Base-by-base conservation (phyloP, 2,113 vertebrate genomes). In the Tragelaphus buxtoni region DNA sequence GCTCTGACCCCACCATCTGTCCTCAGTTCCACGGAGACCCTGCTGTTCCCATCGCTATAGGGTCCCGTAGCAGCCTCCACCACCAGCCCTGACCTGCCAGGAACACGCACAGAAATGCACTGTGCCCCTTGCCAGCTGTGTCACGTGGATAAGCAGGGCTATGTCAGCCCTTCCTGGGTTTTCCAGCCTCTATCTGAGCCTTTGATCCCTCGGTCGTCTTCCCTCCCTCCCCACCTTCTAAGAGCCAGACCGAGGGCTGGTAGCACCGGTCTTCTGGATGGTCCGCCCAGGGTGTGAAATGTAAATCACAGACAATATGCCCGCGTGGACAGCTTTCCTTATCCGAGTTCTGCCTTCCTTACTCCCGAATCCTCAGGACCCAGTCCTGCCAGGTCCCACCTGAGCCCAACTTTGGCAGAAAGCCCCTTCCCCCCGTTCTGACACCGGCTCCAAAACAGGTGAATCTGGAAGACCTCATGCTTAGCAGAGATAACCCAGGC, bases 241-340 rank as follows among this genome's bases (percentile, higher is more conserved):
- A 22, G 30, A 79, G 56, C 28, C 60, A n/a, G 24, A 69, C 56
- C 39, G 4, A 65, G 42, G 18, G 16, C 72, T 12, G 1, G 9
- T 1, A 63, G 39, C 45, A 5, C 10, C 2, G 0, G n/a, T 24
- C 24, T 87, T 51, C 61, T 35, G 7, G 56, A 69, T 39, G 32
- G 32, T 88, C n/a, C 60, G 18, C 26, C 45, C 26, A 42, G 51
- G 22, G 20, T 1, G 2, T 2, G 5, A 88, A 24, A n/a, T 26
- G 74, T 72, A 3, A 5, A 22, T 69, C 58, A 14, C 11, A 30
- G 51, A 53, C 28, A 7, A 17, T 20, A 11, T 74, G 35, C 35
- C 53, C 9, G 0, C 11, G 0, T 0, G 5, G 30, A 20, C 14
- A 30, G 14, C 32, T 79, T 30, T 24, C 20, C 45, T 86, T 11